Evolutionary conservation across 2,888 invertebrate genomes (phyloP).

Genomic region (Brachyopa scutellaris): DNA sequence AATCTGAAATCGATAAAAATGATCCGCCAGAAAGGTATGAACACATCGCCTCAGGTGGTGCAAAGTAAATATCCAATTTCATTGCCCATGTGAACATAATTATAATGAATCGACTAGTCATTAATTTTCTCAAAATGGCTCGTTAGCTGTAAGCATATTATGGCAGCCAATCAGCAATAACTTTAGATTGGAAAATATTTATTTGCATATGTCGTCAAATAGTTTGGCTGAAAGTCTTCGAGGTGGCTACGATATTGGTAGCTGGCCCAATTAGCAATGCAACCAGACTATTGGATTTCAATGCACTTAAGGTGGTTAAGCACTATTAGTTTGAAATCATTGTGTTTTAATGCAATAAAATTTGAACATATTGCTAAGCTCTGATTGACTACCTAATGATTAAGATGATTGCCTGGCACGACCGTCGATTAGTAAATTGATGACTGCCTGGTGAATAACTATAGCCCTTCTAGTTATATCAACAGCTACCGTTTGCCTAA

Average conservation of each 20-base stretch:
- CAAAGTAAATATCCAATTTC: background rate
- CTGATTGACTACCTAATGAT: too few species aligned
- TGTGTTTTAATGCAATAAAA: too few species aligned
- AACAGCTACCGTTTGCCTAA: too few species aligned
- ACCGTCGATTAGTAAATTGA: too few species aligned
- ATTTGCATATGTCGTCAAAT: background rate
- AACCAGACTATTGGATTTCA: background rate
- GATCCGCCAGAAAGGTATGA: too few species aligned
- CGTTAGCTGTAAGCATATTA: background rate
- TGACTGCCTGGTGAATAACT: too few species aligned
- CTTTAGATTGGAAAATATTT: background rate
- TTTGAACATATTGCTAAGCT: too few species aligned
- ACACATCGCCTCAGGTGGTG: background rate
- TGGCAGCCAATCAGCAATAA: constrained; percentile 1
- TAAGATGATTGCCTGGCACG: too few species aligned
- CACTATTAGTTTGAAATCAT: too few species aligned
- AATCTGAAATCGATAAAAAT: too few species aligned
- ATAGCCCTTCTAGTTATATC: too few species aligned
- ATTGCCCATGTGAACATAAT: background rate
- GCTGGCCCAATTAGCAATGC: constrained; percentile 2
- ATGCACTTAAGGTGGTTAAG: background rate
- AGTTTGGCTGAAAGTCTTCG: background rate
- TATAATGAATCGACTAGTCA: background rate
- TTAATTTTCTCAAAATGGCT: background rate
- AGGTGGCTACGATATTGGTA: background rate